A percentile compares a stretch with the other conserved stretches of the same genome.
Conservation (phyloP, 2,797 vertebrate genomes). For the Cossypha heuglini region DNA sequence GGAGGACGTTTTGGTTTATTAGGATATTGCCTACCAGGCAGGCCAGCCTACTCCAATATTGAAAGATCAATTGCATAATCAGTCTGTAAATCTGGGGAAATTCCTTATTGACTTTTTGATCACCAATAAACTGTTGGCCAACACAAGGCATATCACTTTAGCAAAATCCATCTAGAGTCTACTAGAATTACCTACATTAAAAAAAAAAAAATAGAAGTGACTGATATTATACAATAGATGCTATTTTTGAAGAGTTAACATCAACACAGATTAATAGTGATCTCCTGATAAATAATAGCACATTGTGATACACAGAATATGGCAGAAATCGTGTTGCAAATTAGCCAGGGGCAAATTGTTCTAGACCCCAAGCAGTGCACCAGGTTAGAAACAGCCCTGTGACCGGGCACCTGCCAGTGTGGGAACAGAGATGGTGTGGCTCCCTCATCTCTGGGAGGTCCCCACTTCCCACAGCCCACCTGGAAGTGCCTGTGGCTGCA, state of each 20-base stretch:
- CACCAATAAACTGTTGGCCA: neutral
- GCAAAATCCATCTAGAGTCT: neutral
- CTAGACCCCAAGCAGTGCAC: fast-evolving
- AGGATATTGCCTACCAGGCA: neutral
- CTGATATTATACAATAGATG: neutral
- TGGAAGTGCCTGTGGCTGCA: neutral
- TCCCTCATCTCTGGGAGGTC: neutral
- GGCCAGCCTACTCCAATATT: neutral
- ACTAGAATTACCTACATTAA: neutral
- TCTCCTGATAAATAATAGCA: neutral
- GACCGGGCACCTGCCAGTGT: fast-evolving
- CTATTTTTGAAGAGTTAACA: neutral
- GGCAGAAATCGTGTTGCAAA: neutral
- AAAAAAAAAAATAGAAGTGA: neutral
- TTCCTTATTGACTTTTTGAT: neutral
- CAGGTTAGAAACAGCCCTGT: neutral
- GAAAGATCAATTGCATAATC: neutral
- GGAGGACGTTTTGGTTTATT: neutral
- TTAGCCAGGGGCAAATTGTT: neutral
- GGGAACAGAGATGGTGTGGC: too few species aligned
- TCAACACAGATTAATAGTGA: neutral
- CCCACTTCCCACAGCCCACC: neutral
- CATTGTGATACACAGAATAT: neutral
- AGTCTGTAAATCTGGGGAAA: neutral
- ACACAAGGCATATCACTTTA: neutral